A percentile compares a stretch with the other conserved stretches of the same genome.
These are phyloP conservation scores for Theocolax elegans DNA, from an alignment of 1,140 invertebrate genomes.

Conservation along the genomic window DNA sequence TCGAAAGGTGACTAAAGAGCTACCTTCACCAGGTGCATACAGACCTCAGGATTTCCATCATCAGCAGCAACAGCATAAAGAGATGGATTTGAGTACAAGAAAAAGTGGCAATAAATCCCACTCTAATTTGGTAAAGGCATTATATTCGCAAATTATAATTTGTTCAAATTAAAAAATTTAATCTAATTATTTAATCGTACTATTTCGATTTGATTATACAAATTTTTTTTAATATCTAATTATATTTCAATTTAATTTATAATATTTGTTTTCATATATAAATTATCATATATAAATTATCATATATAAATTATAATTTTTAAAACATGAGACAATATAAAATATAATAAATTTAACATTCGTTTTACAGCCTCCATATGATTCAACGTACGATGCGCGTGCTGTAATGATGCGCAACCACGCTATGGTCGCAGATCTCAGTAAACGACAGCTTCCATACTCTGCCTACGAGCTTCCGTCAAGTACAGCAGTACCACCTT, in stretches of 20 bases:
- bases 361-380: slow-evolving; percentile 13
- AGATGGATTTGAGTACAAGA: slow-evolving; percentile 64
- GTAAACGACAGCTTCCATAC: slow-evolving; percentile 60
- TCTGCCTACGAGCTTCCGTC: slow-evolving; percentile 55
- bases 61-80: slow-evolving; percentile 54
- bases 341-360: neutral
- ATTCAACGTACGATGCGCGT: slow-evolving; percentile 50
- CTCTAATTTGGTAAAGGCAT: slow-evolving; percentile 47
- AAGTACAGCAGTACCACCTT: slow-evolving; percentile 35
- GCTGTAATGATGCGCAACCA: slow-evolving; percentile 61
- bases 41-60: slow-evolving; percentile 54
- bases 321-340: neutral
- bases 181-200: no score
- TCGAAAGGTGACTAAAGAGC: slow-evolving; percentile 54
- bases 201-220: no score
- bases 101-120: slow-evolving; percentile 53
- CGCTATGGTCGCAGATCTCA: slow-evolving; percentile 61
- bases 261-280: no score
- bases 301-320: no score
- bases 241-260: no score
- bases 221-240: no score
- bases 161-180: no score
- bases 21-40: slow-evolving; percentile 50
- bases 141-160: no score
- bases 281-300: no score